Percentiles rank a stretch among this genome's conserved stretches.
Conservation (phyloP, 2,888 invertebrate species). For the Pilophorus perplexus region DNA sequence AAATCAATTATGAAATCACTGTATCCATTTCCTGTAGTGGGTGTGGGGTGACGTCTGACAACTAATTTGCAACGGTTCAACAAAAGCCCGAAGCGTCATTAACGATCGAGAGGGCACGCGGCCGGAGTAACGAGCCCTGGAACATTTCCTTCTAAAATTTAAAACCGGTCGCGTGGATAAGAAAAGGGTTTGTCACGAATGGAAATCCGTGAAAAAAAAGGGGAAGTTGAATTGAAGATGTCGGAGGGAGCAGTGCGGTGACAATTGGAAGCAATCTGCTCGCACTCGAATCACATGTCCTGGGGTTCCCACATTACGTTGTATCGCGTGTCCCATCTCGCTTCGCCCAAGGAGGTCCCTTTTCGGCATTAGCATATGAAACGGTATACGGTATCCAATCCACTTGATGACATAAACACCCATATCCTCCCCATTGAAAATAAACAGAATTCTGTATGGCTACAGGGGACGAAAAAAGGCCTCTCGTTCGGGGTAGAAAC, state of each 20-base stretch:
- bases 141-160: slow-evolving; percentile 32
- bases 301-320: slow-evolving; percentile 33
- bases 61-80: slow-evolving; percentile 37
- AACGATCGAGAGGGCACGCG: slow-evolving; percentile 12
- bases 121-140: slow-evolving; percentile 22
- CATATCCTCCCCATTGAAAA: slow-evolving; percentile 27
- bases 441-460: slow-evolving; percentile 1
- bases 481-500: too few species aligned
- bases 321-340: slow-evolving; percentile 32
- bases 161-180: slow-evolving; percentile 32
- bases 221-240: neutral
- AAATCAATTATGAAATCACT: slow-evolving; percentile 39
- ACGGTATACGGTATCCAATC: slow-evolving; percentile 24
- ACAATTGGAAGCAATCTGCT: slow-evolving; percentile 42
- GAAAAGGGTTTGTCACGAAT: slow-evolving; percentile 1
- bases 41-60: slow-evolving; percentile 10
- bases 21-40: slow-evolving; percentile 37
- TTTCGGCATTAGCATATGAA: slow-evolving; percentile 38
- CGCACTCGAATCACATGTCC: slow-evolving; percentile 21
- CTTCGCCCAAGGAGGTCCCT: slow-evolving; percentile 22
- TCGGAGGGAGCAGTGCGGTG: slow-evolving; percentile 5
- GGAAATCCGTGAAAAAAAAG: slow-evolving; percentile 20
- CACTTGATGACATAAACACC: slow-evolving; percentile 39
- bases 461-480: neutral
- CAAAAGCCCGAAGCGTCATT: slow-evolving; percentile 36